A percentile compares a stretch with the other conserved stretches of the same genome.
These are phyloP conservation scores for Spatulosminthurus flaviceps DNA, from an alignment of 2,888 invertebrate genomes.

Conservation along the genomic window DNA sequence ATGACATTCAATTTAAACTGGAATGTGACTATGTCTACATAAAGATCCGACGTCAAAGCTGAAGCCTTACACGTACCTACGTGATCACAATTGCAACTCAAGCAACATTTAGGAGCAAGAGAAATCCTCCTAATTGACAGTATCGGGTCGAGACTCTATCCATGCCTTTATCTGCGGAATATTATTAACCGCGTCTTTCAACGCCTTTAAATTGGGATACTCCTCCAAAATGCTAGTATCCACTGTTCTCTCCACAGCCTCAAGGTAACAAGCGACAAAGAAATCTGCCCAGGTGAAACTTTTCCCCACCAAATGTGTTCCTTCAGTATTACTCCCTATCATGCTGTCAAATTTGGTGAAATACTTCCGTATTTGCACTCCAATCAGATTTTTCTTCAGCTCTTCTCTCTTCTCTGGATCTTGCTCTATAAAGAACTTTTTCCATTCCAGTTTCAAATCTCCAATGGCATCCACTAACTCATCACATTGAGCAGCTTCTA, in stretches of 20 bases:
- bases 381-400: conserved; percentile 34
- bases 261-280: conserved; percentile 20
- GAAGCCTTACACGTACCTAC: background rate
- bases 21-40: conserved; percentile 6
- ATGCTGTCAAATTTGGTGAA: conserved; percentile 49
- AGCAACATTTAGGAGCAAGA: background rate
- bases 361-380: conserved; percentile 38
- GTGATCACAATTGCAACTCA: background rate
- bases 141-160: conserved; percentile 43
- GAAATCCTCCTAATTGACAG: conserved; percentile 5
- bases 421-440: conserved; percentile 24
- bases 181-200: conserved; percentile 19
- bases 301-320: conserved; percentile 35
- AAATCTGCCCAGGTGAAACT: conserved; percentile 47
- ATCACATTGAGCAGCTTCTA: conserved; percentile 55
- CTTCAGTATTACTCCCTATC: conserved; percentile 35
- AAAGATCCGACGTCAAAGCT: background rate
- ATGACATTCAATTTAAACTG: background rate
- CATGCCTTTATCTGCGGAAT: conserved; percentile 41
- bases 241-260: conserved; percentile 31
- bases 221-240: background rate
- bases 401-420: conserved; percentile 41
- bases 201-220: conserved; percentile 39
- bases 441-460: conserved; percentile 43
- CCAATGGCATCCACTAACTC: conserved; percentile 50